Evolutionary conservation across 2,113 vertebrate genomes (phyloP), one percentile per base, ranked within the genome.

Genomic region (Scophthalmus maximus): DNA sequence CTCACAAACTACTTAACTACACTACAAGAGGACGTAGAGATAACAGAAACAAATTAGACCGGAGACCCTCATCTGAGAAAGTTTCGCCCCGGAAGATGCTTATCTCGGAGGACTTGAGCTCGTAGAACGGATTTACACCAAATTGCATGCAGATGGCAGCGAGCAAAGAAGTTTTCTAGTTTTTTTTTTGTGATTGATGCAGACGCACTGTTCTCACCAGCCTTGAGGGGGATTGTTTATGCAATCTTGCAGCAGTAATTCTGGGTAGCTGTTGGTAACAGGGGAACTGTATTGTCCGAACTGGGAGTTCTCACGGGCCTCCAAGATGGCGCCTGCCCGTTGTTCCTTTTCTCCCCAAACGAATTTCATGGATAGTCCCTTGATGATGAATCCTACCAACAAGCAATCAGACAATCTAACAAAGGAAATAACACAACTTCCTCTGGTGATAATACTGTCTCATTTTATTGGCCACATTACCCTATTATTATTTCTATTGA

Each of bases 131-230:
- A 71, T 85, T 77, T 32, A 74, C 55, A 53, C 50, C 0, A 80
- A 91, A 91, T 87, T 88, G 82, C 81, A 61, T 87, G 56, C 90
- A 91, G 83, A 88, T 90, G 90, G 67, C 67, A 46, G 52, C 73
- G 30, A 4, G 46, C 46, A 30, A 42, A 58, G 62, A 79, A 9
- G 52, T 69, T 65, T n/a, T n/a, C n/a, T n/a, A n/a, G 25, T 26
- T 1, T 47, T 71, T 58, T 50, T 67, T 59, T 71, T 47, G 58
- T 57, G 50, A 82, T 74, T 71, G 78, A 79, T 84, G 55, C 75
- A 49, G 18, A 58, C 30, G 57, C 47, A 15, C 49, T 30, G 51
- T 59, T 79, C 63, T 63, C 73, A 52, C 49, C 75, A 55, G 40
- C 69, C 53, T 61, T 3, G 11, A 50, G 59, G 75, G 55, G 59